Evolutionary conservation across 1,140 invertebrate genomes (phyloP).

Genomic region (Helicoverpa armigera): DNA sequence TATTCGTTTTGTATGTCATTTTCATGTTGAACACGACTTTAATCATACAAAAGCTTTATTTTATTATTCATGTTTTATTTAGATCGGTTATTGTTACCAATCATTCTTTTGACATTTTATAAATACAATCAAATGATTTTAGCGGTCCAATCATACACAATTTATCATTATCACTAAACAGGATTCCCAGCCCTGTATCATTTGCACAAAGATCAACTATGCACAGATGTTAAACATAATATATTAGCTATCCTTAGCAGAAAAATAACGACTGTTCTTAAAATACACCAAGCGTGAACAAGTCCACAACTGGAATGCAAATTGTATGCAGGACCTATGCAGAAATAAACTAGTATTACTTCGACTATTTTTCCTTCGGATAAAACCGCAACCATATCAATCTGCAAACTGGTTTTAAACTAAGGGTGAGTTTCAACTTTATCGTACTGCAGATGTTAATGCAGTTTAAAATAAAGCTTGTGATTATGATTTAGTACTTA

Average conservation of each 20-base stretch:
- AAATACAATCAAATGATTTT: too few species aligned
- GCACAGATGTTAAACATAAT: neutral
- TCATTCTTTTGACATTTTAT: too few species aligned
- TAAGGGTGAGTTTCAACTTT: too few species aligned
- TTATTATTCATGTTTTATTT: neutral
- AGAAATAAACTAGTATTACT: neutral
- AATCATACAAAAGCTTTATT: neutral
- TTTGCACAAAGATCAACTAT: neutral
- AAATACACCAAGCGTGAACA: slow-evolving; percentile 33
- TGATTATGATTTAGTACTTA: too few species aligned
- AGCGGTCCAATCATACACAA: neutral
- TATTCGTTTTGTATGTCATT: slow-evolving; percentile 7
- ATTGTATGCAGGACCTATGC: slow-evolving; percentile 9
- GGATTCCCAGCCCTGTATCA: neutral
- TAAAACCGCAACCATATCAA: slow-evolving; percentile 12
- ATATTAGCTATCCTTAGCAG: slow-evolving; percentile 1
- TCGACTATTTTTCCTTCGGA: slow-evolving; percentile 13
- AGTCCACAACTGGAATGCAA: slow-evolving; percentile 18
- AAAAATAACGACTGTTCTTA: slow-evolving; percentile 33
- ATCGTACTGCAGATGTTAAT: too few species aligned
- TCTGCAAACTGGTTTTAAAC: slow-evolving; percentile 24
- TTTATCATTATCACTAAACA: neutral
- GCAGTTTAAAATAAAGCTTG: too few species aligned
- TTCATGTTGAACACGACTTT: slow-evolving; percentile 16
- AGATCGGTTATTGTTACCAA: too few species aligned